Conservation (phyloP, 2,113 vertebrate genomes). For the human (Homo sapiens) region DNA sequence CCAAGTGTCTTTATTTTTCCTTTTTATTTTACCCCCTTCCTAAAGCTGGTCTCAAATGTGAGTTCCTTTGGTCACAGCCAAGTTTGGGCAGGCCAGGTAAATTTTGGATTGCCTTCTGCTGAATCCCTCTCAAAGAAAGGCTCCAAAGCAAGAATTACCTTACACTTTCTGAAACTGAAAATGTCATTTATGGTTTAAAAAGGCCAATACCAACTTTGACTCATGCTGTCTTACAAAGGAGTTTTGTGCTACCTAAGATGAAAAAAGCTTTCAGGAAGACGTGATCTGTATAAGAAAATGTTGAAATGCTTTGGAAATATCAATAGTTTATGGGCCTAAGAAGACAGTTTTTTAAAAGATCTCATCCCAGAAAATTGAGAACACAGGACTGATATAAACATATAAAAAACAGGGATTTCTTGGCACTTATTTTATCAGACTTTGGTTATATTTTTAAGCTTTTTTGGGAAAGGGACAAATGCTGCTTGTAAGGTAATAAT, state of each 20-base stretch:
- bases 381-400: not conserved
- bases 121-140: not conserved
- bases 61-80: not conserved
- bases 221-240: not conserved
- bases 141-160: slow-evolving; percentile 36
- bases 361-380: slow-evolving; percentile 28
- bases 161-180: slow-evolving; percentile 23
- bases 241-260: not conserved
- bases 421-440: not conserved
- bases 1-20: slow-evolving; percentile 50
- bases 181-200: slow-evolving; percentile 14
- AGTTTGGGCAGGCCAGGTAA: not conserved
- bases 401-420: slow-evolving; percentile 10
- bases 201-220: not conserved
- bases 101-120: slow-evolving; percentile 36
- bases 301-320: slow-evolving; percentile 5
- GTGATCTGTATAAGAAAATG: not conserved
- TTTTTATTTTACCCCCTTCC: not conserved
- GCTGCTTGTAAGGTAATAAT: not conserved
- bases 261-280: slow-evolving; percentile 17
- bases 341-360: not conserved
- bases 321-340: not conserved
- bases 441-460: slow-evolving; percentile 15
- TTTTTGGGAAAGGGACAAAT: not conserved
- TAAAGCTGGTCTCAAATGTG: not conserved